Evolutionary conservation across 1,140 invertebrate species (phyloP).

Genomic region (Himalopsyche phryganea): DNA sequence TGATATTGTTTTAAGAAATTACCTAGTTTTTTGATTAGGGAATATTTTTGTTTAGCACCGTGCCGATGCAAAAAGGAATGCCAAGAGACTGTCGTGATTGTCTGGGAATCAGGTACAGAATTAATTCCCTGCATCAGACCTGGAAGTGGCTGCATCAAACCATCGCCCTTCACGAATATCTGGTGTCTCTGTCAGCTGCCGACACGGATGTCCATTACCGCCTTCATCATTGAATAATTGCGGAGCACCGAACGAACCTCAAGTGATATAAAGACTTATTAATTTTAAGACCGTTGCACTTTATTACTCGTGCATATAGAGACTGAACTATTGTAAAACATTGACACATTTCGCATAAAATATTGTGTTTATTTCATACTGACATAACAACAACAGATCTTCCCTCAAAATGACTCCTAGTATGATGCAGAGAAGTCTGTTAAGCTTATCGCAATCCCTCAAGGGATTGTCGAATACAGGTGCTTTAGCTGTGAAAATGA

Average conservation of each 20-base stretch:
- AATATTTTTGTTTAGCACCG: slow-evolving; percentile 21
- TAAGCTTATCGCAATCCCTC: slow-evolving; percentile 41
- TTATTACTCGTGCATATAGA: slow-evolving; percentile 6
- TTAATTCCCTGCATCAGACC: slow-evolving; percentile 79
- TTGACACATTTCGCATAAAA: slow-evolving; percentile 32
- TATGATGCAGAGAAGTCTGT: slow-evolving; percentile 45
- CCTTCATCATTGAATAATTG: slow-evolving; percentile 37
- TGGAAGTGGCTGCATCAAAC: slow-evolving; percentile 92
- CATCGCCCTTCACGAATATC: slow-evolving; percentile 78
- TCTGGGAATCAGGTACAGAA: slow-evolving; percentile 79
- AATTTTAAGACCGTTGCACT: slow-evolving; percentile 6
- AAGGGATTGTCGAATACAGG: slow-evolving; percentile 42
- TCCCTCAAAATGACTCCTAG: slow-evolving; percentile 42
- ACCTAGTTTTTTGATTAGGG: neutral
- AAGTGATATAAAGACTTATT: slow-evolving; percentile 25
- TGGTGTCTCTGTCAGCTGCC: slow-evolving; percentile 72
- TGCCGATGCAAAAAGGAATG: slow-evolving; percentile 65
- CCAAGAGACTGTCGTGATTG: slow-evolving; percentile 77
- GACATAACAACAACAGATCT: neutral
- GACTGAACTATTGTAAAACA: slow-evolving; percentile 24
- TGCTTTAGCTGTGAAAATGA: slow-evolving; percentile 19
- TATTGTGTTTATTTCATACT: slow-evolving; percentile 1
- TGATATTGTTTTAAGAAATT: neutral
- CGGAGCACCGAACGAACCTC: slow-evolving; percentile 10
- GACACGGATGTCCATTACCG: slow-evolving; percentile 57